Base-by-base conservation (phyloP, 1,140 invertebrate species). In the Temnothorax nylanderi region DNA sequence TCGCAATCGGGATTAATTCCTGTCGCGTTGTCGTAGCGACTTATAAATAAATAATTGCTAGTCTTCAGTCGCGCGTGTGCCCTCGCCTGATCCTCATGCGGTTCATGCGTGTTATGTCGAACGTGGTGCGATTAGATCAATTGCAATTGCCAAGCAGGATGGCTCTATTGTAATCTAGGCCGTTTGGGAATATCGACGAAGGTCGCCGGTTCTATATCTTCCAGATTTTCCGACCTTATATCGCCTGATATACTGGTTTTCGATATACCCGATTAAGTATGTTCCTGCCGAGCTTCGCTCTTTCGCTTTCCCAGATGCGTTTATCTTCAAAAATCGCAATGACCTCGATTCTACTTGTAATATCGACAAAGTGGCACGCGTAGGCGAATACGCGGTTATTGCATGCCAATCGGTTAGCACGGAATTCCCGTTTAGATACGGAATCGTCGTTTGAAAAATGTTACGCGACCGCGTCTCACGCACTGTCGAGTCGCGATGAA, bases 81-180 rank as follows among this genome's bases (percentile, higher is more conserved):
- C 49, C 16, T 47, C n/a, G 21, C 11, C 6, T 49, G 60, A 85
- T 77, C 58, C 10, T 56, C 67, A 75, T 71, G 67, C 60, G 4
- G 18, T 21, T 56, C 75, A 37, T 67, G 78, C 37, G 54, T 44
- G 58, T 51, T 69, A 77, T 56, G 56, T 82, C 37, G 65, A 74
- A 85, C 32, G 58, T 58, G 77, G 8, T 47, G 64, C 74, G 69
- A 72, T 32, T 93, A 92, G 90, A 93, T 94, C 92, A 89, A 87
- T 80, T 87, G 89, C 88, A 92, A 92, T 92, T 93, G 92, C 87
- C 89, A 91, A 92, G 86, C 92, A 94, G 93, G 93, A 93, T 93
- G 92, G 90, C 91, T 91, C 91, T 92, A 92, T 94, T 93, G 92
- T 91, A 90, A 92, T 91, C 86, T 92, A 91, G 91, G 91, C 88